Evolutionary conservation across 2,888 invertebrate species (phyloP), one percentile per base, ranked within the genome.

Genomic region (Augiades crinisus): DNA sequence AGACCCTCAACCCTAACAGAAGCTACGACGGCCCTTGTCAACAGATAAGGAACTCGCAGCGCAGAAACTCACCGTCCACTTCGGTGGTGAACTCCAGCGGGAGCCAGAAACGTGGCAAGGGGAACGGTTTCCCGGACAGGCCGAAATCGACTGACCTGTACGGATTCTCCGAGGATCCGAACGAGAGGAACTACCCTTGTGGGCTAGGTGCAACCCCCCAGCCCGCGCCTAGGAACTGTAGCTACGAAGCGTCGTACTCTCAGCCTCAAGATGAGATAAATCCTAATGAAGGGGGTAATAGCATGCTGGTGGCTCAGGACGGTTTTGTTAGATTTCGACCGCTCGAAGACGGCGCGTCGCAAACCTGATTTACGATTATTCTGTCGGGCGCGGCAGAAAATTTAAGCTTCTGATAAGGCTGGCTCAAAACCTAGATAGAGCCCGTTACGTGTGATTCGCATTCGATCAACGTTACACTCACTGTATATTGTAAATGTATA

Each of bases 291-390:
- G 90, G 91, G 59, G 90, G 92, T 40, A 90, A 91, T 53, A 93
- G 96, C 62, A 96, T 97, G 95, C 85, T 97, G 58, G 96, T 96
- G n/a, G 95, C 96, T 56, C 97, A 97, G 72, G 95, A 96, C 70
- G 96, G 97, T 3, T 96, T 97, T 78, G 94, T 97, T 8, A 90
- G 97, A 62, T 96, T 97, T 83, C 91, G 96, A 57, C 93, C 94
- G 10, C 86, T 95, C 62, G 94, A 92, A 64, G 90, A 90, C 59
- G 79, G 79, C 0, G 77, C 85, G 24, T 79, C 86, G 66, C 86
- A 86, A 69, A 90, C 90, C 62, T 85, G 90, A 91, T 90, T 84
- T 62, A 78, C 79, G 57, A 77, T 85, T 37, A 72, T 67, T 64
- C 85, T 87, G 82, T 75, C 82, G 51, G 59, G 59, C 27, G 65